A percentile compares a stretch with the other conserved stretches of the same genome.
Evolutionary conservation across 2,888 invertebrate species (phyloP).

Genomic region (Colostygia pectinataria): DNA sequence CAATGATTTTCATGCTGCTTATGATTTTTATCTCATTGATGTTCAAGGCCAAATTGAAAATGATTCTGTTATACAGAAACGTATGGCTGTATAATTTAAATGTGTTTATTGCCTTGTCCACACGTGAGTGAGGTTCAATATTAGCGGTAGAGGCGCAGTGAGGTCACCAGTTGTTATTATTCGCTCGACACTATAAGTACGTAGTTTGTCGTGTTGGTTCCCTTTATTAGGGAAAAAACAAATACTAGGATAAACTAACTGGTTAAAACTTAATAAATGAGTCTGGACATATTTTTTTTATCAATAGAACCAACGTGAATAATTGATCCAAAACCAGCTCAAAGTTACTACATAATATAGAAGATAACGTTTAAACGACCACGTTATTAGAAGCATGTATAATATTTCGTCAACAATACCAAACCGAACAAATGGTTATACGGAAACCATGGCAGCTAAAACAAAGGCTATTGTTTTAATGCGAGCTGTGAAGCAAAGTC

Average conservation of each 20-base stretch:
- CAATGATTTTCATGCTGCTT: slow-evolving; percentile 19
- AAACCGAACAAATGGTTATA: slow-evolving; percentile 55
- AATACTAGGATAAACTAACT: slow-evolving; percentile 7
- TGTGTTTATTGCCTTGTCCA: slow-evolving; percentile 23
- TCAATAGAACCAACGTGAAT: too few species aligned
- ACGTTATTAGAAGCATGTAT: slow-evolving; percentile 9
- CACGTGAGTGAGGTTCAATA: slow-evolving; percentile 25
- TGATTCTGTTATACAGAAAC: not conserved
- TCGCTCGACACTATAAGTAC: slow-evolving; percentile 43
- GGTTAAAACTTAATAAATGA: too few species aligned
- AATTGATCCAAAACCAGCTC: too few species aligned
- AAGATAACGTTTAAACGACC: slow-evolving; percentile 7
- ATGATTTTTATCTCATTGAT: slow-evolving; percentile 38
- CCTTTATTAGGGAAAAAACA: slow-evolving; percentile 54
- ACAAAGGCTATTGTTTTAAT: slow-evolving; percentile 76
- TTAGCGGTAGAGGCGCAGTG: slow-evolving; percentile 49
- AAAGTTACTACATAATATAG: too few species aligned
- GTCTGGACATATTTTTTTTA: too few species aligned
- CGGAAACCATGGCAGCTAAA: slow-evolving; percentile 63
- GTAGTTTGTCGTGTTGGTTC: slow-evolving; percentile 60
- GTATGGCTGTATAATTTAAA: slow-evolving; percentile 35
- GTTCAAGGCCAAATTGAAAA: slow-evolving; percentile 53
- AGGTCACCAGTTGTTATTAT: slow-evolving; percentile 78
- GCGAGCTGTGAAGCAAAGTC: slow-evolving; percentile 60
- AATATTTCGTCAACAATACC: slow-evolving; percentile 42